Conservation (phyloP, 1,140 invertebrate species). For the Hycleus cichorii region DNA sequence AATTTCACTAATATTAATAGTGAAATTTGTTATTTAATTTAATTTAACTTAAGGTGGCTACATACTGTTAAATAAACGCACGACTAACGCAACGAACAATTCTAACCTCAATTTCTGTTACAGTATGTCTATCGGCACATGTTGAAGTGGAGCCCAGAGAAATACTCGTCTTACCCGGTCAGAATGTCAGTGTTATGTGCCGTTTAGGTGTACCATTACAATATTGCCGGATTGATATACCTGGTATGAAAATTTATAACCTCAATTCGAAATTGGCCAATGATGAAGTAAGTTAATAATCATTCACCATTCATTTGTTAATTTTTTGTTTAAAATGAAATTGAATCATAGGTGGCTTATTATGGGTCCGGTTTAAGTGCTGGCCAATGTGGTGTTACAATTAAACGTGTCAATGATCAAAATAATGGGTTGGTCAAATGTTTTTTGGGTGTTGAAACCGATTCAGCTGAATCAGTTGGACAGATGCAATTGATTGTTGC, state of each 20-base stretch:
- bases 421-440: conserved; percentile 64
- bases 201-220: conserved; percentile 46
- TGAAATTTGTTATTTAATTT: no score
- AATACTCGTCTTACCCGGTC: conserved; percentile 41
- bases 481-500: conserved; percentile 59
- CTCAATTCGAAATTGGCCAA: conserved; percentile 28
- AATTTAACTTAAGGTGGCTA: no score
- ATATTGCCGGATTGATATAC: conserved; percentile 44
- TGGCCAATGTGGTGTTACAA: conserved; percentile 62
- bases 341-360: conserved; percentile 41
- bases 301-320: not conserved
- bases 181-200: conserved; percentile 45
- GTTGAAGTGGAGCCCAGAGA: conserved; percentile 45
- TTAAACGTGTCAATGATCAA: conserved; percentile 51
- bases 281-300: conserved; percentile 27
- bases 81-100: no score
- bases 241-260: conserved; percentile 30
- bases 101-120: conserved; percentile 12
- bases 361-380: conserved; percentile 47
- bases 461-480: conserved; percentile 48
- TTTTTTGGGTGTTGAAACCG: conserved; percentile 46
- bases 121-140: conserved; percentile 23
- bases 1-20: no score
- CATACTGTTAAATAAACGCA: no score
- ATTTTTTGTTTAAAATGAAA: not conserved